These are phyloP conservation scores for Acleris sparsana DNA, from an alignment of 2,888 invertebrate genomes.

Conservation along the genomic window DNA sequence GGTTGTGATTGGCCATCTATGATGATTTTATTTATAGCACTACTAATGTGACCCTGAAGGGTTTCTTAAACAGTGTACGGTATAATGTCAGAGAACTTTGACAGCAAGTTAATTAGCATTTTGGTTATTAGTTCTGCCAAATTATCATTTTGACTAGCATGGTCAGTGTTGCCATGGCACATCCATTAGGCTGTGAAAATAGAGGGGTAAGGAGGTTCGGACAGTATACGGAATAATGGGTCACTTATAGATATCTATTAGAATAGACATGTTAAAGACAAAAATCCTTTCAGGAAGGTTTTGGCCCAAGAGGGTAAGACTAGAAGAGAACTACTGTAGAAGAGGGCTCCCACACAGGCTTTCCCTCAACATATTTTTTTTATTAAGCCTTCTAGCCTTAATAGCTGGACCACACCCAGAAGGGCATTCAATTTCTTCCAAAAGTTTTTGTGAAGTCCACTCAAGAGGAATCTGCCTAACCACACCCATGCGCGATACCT, in stretches of 20 bases:
- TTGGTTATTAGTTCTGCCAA: neutral
- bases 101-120: neutral
- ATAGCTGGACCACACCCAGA: neutral
- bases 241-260: neutral
- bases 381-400: neutral
- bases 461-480: no score
- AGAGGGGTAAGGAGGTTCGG: no score
- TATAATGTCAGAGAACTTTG: neutral
- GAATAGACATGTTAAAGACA: neutral
- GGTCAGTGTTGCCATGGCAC: neutral
- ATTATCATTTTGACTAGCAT: neutral
- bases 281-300: neutral
- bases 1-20: neutral
- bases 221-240: neutral
- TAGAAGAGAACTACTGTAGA: neutral
- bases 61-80: neutral
- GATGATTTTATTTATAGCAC: constrained; percentile 1
- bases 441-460: no score
- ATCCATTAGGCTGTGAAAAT: neutral
- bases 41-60: neutral
- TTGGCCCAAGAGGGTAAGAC: neutral
- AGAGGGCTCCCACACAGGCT: neutral
- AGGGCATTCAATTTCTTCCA: no score
- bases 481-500: no score
- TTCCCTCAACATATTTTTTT: neutral